These are phyloP conservation scores for Platerodrilus igneus DNA, from an alignment of 2,888 invertebrate genomes.

Conservation along the genomic window DNA sequence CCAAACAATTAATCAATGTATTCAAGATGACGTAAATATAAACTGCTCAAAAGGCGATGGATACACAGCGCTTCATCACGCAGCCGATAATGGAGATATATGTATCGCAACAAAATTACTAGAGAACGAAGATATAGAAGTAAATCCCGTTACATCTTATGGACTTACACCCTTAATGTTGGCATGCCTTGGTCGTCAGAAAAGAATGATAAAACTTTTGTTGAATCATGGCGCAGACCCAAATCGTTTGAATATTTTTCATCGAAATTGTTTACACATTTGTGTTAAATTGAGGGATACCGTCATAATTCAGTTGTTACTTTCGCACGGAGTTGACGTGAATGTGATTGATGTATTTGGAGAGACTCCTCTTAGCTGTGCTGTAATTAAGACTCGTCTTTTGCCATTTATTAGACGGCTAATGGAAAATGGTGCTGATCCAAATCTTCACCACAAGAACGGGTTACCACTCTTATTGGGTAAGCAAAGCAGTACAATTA, in stretches of 20 bases:
- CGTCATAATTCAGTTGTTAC: slow-evolving; percentile 4
- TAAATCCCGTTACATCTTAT: slow-evolving; percentile 15
- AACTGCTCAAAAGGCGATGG: slow-evolving; percentile 18
- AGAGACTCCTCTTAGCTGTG: slow-evolving; percentile 25
- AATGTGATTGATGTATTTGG: slow-evolving; percentile 31
- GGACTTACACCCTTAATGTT: slow-evolving; percentile 26
- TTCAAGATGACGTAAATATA: slow-evolving; percentile 22
- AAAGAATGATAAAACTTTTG: slow-evolving; percentile 19
- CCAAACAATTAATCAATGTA: slow-evolving; percentile 14
- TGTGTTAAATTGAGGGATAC: slow-evolving; percentile 11
- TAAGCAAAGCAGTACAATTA: too few relatives aligned
- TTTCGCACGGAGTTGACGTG: slow-evolving; percentile 1
- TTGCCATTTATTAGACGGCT: slow-evolving; percentile 10
- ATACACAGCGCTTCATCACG: slow-evolving; percentile 27
- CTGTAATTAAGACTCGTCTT: slow-evolving; percentile 8
- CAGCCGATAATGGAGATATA: slow-evolving; percentile 25
- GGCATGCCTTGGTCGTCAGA: slow-evolving; percentile 21
- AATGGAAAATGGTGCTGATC: slow-evolving; percentile 10
- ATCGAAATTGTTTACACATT: slow-evolving; percentile 31
- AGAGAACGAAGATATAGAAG: slow-evolving; percentile 6
- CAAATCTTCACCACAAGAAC: too few relatives aligned
- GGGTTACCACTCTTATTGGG: too few relatives aligned
- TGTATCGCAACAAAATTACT: slow-evolving; percentile 12
- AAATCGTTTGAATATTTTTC: slow-evolving; percentile 43
- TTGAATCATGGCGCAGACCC: slow-evolving; percentile 31